Base-by-base conservation (phyloP, 2,888 invertebrate species). In the Orthosia incerta region DNA sequence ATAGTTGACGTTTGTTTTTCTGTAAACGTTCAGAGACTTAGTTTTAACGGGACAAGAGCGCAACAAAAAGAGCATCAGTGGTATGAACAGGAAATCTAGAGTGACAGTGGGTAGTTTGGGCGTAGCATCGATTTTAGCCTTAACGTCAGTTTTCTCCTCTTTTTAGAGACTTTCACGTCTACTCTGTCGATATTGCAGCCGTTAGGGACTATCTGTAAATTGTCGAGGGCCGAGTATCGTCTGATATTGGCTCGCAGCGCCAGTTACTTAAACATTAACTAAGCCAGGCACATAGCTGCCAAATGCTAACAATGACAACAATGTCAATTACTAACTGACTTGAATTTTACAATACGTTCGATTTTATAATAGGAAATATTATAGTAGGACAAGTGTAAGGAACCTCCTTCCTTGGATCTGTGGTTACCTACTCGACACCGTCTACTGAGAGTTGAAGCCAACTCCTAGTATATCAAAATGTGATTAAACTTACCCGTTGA, bases 401-500 rank as follows among this genome's bases (percentile, higher is more conserved):
- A 7, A 31, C 9, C 39, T 39, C 3, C 9, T 56, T 12, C 15
- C 18, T 1, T 48, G 23, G 9, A 23, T 46, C 20, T 11, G 16
- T 45, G 45, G 20, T 4, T 45, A 51, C 18, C n/a, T 45, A 51
- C 15, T 15, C 18, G 15, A n/a, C 11, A 23, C 12, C 0, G 1
- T 20, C n/a, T 23, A 15, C 48, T 16, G 2, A 55, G 15, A 20
- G n/a, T 62, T 48, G 12, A 46, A 45, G n/a, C 18, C 9, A 51
- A 12, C 23, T 53, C 23, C 0, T 51, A 20, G 3, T 31, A 51
- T 53, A 16, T 18, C n/a, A 23, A 53, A 53, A 57, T 62, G 4
- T 50, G 64, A 73, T 66, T 31, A 69, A 67, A 94, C 98, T 98
- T 96, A 99, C 99, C 99, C 98, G 96, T 98, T 99, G 96, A 99